Base-by-base conservation (phyloP, 2,888 invertebrate species). In the Hydroisotoma schaefferi region DNA sequence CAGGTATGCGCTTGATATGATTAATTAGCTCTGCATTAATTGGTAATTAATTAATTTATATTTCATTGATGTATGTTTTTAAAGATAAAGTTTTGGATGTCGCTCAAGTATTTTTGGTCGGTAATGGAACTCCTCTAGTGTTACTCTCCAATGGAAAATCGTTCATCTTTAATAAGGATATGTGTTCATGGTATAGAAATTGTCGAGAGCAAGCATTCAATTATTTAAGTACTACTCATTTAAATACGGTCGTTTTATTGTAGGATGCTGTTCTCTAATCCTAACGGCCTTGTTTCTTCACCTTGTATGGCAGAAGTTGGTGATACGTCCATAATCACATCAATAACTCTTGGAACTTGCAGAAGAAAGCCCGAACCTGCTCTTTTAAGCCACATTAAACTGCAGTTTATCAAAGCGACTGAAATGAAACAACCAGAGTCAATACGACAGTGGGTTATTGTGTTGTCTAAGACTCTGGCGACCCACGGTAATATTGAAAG, bases 71-170 rank as follows among this genome's bases (percentile, higher is more conserved):
- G 33, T 33, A 33, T 33, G n/a, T 37, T 33, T 29, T 26, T 20
- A 25, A 26, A 63, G 63, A 64, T 20, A 59, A 59, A 18, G 27
- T 38, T 10, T 12, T 68, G 23, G 69, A 69, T 27, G 57, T 69
- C 33, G 46, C 60, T 23, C 55, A 62, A 18, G 57, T 65, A 22
- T 62, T 57, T 25, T 49, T 67, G 18, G 61, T 60, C 15, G 47
- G 61, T 65, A 84, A 87, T 65, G 90, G 90, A 26, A 83, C 86
- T 75, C 93, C 94, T 0, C 81, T 93, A 75, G 81, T 95, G 67
- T 84, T 88, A n/a, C 81, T 94, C 33, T 87, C 86, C 29, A 90
- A 87, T 75, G 90, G 91, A 25, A 86, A 87, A 75, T 88, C 91
- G 2, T 94, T 88, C 75, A 86, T 90, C 59, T 94, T 87, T 76